Evolutionary conservation across 2,888 invertebrate species (phyloP).

Genomic region (Cybosia mesomella): DNA sequence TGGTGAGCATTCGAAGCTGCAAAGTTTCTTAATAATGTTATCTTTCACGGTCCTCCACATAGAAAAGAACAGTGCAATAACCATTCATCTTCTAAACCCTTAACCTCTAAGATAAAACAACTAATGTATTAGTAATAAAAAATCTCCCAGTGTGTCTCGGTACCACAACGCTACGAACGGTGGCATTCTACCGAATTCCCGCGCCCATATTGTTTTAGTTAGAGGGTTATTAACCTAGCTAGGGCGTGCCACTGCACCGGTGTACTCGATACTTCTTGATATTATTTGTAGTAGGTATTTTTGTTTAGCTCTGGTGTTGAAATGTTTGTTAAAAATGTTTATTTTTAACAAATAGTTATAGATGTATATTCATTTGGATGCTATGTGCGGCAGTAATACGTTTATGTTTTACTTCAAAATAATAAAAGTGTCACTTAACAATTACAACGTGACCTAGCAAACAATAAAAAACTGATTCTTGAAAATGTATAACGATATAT

Average conservation of each 20-base stretch:
- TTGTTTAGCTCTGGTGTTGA: not conserved
- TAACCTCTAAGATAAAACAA: not conserved
- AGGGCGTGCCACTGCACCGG: conserved; percentile 52
- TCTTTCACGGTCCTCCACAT: not conserved
- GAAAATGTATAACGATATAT: not conserved
- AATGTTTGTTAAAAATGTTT: not conserved
- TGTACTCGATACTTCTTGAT: conserved; percentile 30
- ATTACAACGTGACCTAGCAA: too few relatives aligned
- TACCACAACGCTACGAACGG: conserved; percentile 55
- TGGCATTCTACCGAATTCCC: conserved; percentile 77
- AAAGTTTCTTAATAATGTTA: not conserved
- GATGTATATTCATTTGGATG: not conserved
- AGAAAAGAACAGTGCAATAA: not conserved
- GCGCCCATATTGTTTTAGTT: conserved; percentile 83
- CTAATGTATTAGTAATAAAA: not conserved
- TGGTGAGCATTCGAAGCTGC: not conserved
- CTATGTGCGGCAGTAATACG: not conserved
- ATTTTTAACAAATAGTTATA: not conserved
- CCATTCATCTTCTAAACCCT: not conserved
- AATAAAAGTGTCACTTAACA: not conserved
- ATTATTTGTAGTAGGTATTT: conserved; percentile 43
- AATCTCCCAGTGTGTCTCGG: conserved; percentile 42
- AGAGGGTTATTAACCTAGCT: conserved; percentile 78
- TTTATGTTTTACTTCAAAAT: not conserved
- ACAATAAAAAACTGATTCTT: too few relatives aligned